Percentiles rank a stretch among this genome's conserved stretches.
Evolutionary conservation across 2,888 invertebrate species (phyloP).

Genomic region (Caenorhabditis afra): DNA sequence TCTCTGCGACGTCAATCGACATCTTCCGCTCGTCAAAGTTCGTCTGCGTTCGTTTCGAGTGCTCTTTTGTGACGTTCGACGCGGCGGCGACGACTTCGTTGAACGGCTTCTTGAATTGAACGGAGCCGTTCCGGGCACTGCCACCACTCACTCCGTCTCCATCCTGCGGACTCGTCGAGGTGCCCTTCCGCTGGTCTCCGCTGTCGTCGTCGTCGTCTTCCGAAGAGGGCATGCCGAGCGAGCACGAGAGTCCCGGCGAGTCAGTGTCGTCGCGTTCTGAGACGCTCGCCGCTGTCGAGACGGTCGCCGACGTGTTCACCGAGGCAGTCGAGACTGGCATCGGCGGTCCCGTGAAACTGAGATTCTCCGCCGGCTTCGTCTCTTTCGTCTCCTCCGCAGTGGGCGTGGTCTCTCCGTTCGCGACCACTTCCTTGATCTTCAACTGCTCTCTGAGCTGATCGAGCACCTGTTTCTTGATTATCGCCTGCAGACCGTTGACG

Average conservation of each 20-base stretch:
- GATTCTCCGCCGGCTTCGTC: too few relatives aligned
- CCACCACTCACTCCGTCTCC: too few relatives aligned
- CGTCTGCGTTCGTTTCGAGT: constrained; percentile 31
- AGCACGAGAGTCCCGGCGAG: constrained; percentile 40
- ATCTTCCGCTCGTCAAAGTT: constrained; percentile 16
- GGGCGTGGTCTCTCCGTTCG: background rate
- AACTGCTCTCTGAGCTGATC: constrained; percentile 9
- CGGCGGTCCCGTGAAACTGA: constrained; percentile 40
- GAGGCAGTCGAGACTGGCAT: constrained; percentile 45
- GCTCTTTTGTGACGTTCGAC: constrained; percentile 15
- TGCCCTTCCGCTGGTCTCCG: background rate
- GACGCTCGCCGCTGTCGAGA: constrained; percentile 49
- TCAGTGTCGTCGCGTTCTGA: constrained; percentile 52
- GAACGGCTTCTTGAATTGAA: constrained; percentile 52
- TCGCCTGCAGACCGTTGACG: constrained; percentile 10
- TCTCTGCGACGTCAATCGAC: too few relatives aligned
- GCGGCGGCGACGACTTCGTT: constrained; percentile 45
- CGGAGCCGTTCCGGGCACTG: background rate
- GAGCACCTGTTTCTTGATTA: constrained; percentile 24
- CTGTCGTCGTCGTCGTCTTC: constrained; percentile 49
- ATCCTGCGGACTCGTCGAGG: background rate
- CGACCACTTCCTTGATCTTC: background rate
- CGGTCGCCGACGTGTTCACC: constrained; percentile 52
- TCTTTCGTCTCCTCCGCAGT: background rate
- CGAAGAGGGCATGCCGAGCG: constrained; percentile 26